Conservation (phyloP, 2,888 invertebrate genomes). For the Leucoptera coffeella region DNA sequence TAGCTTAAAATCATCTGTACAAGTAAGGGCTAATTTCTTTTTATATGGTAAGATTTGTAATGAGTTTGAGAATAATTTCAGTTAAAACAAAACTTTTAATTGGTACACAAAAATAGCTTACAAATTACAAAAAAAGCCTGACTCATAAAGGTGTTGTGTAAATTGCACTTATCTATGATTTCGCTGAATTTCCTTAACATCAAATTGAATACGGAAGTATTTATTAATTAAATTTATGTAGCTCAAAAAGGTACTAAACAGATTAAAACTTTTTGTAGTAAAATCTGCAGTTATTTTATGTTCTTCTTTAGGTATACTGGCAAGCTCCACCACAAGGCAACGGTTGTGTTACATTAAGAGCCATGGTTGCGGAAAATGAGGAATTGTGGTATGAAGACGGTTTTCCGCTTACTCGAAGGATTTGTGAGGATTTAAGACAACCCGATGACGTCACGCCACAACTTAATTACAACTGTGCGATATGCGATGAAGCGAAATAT, state of each 20-base stretch:
- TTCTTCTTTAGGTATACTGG: conserved; percentile 24
- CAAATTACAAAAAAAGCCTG: too few relatives aligned
- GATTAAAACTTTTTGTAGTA: neutral
- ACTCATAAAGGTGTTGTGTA: too few relatives aligned
- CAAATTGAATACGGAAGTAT: too few relatives aligned
- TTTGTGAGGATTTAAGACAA: conserved; percentile 34
- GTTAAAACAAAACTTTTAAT: too few relatives aligned
- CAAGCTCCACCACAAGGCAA: conserved; percentile 31
- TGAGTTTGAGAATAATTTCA: too few relatives aligned
- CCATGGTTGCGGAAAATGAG: conserved; percentile 34
- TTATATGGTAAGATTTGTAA: too few relatives aligned
- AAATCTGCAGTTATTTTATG: neutral
- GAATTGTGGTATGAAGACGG: conserved; percentile 37
- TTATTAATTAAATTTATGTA: too few relatives aligned
- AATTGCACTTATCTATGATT: too few relatives aligned
- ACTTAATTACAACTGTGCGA: conserved; percentile 25
- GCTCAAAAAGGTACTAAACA: neutral
- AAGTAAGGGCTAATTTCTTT: conserved; percentile 13
- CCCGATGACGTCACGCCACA: conserved; percentile 32
- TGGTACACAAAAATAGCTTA: too few relatives aligned
- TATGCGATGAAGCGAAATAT: conserved; percentile 41
- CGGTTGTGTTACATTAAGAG: conserved; percentile 32
- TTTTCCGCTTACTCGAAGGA: conserved; percentile 17
- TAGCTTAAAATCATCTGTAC: conserved; percentile 20
- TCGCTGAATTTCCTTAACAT: too few relatives aligned